These are phyloP conservation scores for Megaceryle alcyon DNA, from an alignment of 2,797 vertebrate species.

Conservation along the genomic window DNA sequence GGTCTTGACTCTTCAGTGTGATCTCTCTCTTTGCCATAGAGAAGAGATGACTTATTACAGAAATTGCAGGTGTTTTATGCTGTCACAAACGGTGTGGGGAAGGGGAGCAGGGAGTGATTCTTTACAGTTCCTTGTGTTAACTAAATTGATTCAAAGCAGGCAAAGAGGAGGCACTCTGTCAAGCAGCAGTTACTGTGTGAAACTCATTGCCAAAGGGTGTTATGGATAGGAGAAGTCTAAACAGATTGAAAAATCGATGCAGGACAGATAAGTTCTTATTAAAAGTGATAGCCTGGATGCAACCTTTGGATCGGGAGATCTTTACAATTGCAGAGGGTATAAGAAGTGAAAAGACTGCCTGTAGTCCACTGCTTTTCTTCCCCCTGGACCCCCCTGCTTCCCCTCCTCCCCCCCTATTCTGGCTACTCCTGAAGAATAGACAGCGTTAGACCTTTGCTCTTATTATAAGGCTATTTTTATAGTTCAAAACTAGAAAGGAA, in stretches of 20 bases:
- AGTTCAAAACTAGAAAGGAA: conserved; percentile 28
- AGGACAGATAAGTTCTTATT: conserved; percentile 53
- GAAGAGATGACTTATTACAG: not conserved
- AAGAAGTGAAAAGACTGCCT: not conserved
- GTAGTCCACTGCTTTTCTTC: not conserved
- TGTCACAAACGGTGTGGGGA: not conserved
- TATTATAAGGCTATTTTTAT: conserved; percentile 2
- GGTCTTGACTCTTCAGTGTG: not conserved
- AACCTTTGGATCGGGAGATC: conserved; percentile 26
- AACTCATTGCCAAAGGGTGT: conserved; percentile 40
- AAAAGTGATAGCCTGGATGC: conserved; percentile 50
- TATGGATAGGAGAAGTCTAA: conserved; percentile 61
- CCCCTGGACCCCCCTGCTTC: not conserved
- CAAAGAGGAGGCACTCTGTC: not conserved
- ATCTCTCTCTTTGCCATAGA: not conserved
- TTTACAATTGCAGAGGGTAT: conserved; percentile 16
- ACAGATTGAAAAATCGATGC: conserved; percentile 58
- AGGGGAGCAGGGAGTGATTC: not conserved
- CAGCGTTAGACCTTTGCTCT: not conserved
- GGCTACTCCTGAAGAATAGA: not conserved
- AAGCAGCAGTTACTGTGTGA: conserved; percentile 15
- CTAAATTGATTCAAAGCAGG: conserved; percentile 34
- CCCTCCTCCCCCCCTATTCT: not conserved
- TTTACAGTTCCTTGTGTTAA: not conserved
- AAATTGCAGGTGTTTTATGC: not conserved